Conservation (phyloP, 2,797 vertebrate genomes). For the Pampus argenteus region DNA sequence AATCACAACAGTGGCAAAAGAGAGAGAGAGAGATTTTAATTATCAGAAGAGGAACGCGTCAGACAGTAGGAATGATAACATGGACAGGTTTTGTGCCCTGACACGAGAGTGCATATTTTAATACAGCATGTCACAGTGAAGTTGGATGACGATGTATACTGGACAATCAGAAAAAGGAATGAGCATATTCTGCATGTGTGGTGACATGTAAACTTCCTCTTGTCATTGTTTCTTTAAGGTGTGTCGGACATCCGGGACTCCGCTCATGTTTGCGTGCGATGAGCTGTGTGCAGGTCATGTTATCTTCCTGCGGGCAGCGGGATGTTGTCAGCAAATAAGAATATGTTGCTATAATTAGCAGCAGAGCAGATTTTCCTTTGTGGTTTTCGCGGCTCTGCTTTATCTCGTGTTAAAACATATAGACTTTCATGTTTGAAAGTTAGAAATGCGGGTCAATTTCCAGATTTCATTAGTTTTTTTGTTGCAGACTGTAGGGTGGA, state of each 20-base stretch:
- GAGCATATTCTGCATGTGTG: too few relatives aligned
- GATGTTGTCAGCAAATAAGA: constrained; percentile 70
- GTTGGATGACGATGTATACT: too few relatives aligned
- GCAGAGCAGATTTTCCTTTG: constrained; percentile 43
- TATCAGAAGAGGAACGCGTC: not conserved
- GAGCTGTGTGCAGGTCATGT: constrained; percentile 71
- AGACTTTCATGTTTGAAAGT: constrained; percentile 9
- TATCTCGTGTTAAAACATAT: constrained; percentile 22
- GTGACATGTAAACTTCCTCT: constrained; percentile 34
- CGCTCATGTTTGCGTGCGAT: constrained; percentile 51
- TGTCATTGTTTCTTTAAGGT: constrained; percentile 39
- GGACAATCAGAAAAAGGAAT: too few relatives aligned
- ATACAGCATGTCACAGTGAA: too few relatives aligned
- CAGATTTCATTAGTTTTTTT: not conserved
- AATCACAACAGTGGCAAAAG: not conserved
- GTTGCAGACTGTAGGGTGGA: not conserved
- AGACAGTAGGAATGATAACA: not conserved
- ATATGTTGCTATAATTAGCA: constrained; percentile 72
- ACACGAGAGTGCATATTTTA: too few relatives aligned
- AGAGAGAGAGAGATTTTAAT: not conserved
- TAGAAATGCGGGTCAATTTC: too few relatives aligned
- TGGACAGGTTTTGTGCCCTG: too few relatives aligned
- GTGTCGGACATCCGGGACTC: constrained; percentile 34
- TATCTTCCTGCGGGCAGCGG: constrained; percentile 59
- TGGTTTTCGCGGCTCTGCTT: constrained; percentile 31